Percentiles rank a stretch among this genome's conserved stretches.
Conservation (phyloP, 2,888 invertebrate genomes). For the Unio delphinus region DNA sequence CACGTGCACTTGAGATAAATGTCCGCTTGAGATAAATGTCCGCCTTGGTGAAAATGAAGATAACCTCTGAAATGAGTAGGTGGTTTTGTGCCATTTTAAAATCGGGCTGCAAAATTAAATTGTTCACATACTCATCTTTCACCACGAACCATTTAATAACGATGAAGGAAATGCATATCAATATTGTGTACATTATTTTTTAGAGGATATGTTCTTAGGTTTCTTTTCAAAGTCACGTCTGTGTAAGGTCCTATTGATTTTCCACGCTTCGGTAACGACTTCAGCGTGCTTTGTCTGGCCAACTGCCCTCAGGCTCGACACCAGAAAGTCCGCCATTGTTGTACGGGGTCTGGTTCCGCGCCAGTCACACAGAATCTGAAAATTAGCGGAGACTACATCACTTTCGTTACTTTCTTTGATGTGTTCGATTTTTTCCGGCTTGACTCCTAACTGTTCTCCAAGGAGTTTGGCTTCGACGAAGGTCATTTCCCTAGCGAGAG, state of each 20-base stretch:
- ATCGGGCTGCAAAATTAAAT: no score
- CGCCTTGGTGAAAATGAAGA: no score
- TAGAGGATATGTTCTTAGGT: no score
- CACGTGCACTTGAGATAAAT: no score
- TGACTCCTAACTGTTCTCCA: constrained; percentile 33
- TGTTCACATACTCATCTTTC: no score
- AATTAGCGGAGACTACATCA: constrained; percentile 36
- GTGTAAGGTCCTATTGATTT: constrained; percentile 23
- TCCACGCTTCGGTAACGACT: constrained; percentile 31
- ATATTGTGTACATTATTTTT: no score
- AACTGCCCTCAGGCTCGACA: constrained; percentile 36
- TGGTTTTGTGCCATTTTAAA: no score
- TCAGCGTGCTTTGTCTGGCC: constrained; percentile 34
- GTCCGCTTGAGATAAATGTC: no score
- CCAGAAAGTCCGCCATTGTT: constrained; percentile 44
- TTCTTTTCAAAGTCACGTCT: constrained; percentile 27
- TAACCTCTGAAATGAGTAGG: no score
- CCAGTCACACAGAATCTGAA: constrained; percentile 43
- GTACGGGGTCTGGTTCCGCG: constrained; percentile 36
- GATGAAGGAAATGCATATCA: no score
- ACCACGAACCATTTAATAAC: no score
- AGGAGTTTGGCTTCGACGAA: constrained; percentile 30
- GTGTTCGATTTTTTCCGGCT: constrained; percentile 21
- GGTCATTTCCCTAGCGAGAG: constrained; percentile 32
- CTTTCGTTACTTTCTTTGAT: constrained; percentile 28